phyloP scores from a whole-genome alignment of 1,140 invertebrate genomes.

The Colletes latitarsis region DNA sequence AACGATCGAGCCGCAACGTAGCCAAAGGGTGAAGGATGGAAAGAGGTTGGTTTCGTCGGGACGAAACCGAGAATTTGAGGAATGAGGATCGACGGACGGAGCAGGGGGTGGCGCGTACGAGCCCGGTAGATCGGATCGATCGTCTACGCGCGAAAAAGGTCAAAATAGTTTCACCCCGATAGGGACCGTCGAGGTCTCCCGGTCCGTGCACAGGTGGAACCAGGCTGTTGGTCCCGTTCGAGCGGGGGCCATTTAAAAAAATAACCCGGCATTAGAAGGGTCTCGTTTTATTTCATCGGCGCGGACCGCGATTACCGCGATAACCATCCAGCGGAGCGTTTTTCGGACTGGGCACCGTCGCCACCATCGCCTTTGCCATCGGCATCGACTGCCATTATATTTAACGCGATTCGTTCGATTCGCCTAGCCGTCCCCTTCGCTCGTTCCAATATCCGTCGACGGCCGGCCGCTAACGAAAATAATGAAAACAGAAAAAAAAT shows the following conservation, averaged over 20 bases:
- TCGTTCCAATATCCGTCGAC: conserved; percentile 36
- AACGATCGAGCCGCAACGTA: background rate
- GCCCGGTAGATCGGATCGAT: conserved; percentile 5
- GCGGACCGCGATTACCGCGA: conserved; percentile 48
- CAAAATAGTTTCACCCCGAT: conserved; percentile 29
- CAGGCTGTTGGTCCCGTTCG: conserved; percentile 10
- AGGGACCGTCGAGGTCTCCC: background rate
- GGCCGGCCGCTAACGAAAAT: conserved; percentile 30
- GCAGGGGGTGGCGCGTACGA: conserved; percentile 4
- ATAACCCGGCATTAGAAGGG: conserved; percentile 55
- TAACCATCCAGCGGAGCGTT: conserved; percentile 51
- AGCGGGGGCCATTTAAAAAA: conserved; percentile 50
- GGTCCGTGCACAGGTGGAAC: background rate
- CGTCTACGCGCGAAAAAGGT: conserved; percentile 37
- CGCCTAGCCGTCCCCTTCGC: conserved; percentile 17
- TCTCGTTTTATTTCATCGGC: conserved; percentile 48
- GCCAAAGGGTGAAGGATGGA: too few species aligned
- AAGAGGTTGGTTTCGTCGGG: too few species aligned
- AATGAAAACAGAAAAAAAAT: conserved; percentile 1
- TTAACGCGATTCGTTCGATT: conserved; percentile 55
- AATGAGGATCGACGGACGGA: background rate
- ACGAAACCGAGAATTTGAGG: too few species aligned
- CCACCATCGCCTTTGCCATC: conserved; percentile 32
- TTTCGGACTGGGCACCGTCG: conserved; percentile 30
- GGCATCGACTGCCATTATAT: conserved; percentile 40